A percentile compares a stretch with the other conserved stretches of the same genome.
Evolutionary conservation across 1,140 invertebrate species (phyloP).

Genomic region (Teleogryllus occipitalis): DNA sequence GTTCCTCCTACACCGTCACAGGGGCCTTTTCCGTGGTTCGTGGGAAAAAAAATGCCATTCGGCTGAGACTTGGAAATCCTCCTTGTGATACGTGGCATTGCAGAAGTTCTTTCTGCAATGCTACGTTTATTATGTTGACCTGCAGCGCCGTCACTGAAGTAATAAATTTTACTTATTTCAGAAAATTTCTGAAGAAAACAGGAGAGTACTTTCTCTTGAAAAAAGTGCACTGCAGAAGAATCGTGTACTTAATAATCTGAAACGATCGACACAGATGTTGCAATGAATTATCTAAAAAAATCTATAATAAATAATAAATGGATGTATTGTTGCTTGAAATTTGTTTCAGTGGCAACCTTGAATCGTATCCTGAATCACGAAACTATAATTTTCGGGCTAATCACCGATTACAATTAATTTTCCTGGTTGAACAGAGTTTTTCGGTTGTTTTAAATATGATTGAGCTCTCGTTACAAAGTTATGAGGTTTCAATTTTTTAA

Average conservation of each 20-base stretch:
- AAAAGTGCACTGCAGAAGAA: background rate
- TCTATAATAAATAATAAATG: background rate
- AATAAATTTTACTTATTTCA: background rate
- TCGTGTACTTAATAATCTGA: background rate
- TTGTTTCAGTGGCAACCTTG: background rate
- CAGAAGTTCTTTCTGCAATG: too few species aligned
- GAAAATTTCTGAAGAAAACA: background rate
- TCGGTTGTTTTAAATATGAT: background rate
- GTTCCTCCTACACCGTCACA: too few species aligned
- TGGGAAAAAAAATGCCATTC: background rate
- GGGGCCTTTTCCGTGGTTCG: background rate
- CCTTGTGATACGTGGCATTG: background rate
- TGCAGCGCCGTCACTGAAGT: background rate
- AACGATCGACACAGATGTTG: too few species aligned
- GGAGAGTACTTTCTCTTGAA: background rate
- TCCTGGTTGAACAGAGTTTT: background rate
- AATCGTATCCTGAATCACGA: background rate
- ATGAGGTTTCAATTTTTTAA: background rate
- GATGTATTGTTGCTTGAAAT: background rate
- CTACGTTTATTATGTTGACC: background rate
- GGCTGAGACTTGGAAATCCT: background rate
- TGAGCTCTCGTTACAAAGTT: background rate
- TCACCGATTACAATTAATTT: background rate
- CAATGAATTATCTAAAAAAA: background rate
- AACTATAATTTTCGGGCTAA: background rate